Evolutionary conservation across 1,140 invertebrate species (phyloP).

Genomic region (Nylanderia fulva): DNA sequence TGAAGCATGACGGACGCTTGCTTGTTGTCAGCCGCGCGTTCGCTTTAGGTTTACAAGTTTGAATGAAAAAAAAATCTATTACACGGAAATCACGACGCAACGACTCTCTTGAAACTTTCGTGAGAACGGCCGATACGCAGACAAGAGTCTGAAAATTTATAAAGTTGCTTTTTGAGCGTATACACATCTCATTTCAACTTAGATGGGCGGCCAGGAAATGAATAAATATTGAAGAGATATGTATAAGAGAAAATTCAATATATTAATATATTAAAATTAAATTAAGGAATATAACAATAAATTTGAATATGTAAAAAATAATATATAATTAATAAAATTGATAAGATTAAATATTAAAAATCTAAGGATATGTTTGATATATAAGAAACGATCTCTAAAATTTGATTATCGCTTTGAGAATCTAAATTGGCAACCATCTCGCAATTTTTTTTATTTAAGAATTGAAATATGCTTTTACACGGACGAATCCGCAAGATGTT

Average conservation of each 20-base stretch:
- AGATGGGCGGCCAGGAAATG: not conserved
- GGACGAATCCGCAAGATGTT: slow-evolving; percentile 6
- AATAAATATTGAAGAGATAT: slow-evolving; percentile 1
- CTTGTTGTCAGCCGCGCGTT: too few relatives aligned
- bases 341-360: too few relatives aligned
- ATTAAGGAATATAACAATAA: too few relatives aligned
- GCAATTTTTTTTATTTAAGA: not conserved
- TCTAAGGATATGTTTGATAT: too few relatives aligned
- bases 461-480: not conserved
- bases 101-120: not conserved
- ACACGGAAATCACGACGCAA: not conserved
- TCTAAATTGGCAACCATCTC: not conserved
- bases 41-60: not conserved
- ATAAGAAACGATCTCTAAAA: not conserved
- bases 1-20: too few relatives aligned
- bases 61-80: slow-evolving; percentile 1
- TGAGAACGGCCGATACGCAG: not conserved
- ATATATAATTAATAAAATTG: too few relatives aligned
- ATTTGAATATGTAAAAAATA: too few relatives aligned
- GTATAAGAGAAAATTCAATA: too few relatives aligned
- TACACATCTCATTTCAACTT: slow-evolving; percentile 8
- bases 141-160: slow-evolving; percentile 29
- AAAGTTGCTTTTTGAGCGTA: not conserved
- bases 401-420: not conserved
- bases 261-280: too few relatives aligned